Evolutionary conservation across 2,888 invertebrate genomes (phyloP), one percentile per base, ranked within the genome.

Genomic region (Rhimphoctona megacephalus): DNA sequence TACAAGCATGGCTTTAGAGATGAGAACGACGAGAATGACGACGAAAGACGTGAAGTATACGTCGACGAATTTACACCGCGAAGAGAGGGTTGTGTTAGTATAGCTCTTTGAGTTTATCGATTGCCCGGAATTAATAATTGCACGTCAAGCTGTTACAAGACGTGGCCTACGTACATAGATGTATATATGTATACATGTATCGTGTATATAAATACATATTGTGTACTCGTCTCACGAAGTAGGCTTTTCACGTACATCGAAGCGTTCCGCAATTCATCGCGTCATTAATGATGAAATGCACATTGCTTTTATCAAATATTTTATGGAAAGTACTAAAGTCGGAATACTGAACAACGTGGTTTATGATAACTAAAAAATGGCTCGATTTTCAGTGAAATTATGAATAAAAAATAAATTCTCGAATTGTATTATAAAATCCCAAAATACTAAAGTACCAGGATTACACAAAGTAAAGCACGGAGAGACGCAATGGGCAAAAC

Each of bases 91-190:
- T 46, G 30, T 33, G n/a, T 39, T 70, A 39, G 74, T 70, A 54
- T 76, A 54, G 74, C 92, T 92, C 93, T 93, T 93, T 92, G 92
- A 92, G 93, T 90, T 94, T 93, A 94, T 94, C 93, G 94, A 94
- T 94, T 93, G 91, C 90, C 90, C 88, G 85, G 92, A 92, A 94
- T 94, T 93, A 93, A 94, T 94, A 94, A 94, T 94, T 93, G 93
- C 92, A 90, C 88, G 90, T 82, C 85, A 87, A 83, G 79, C 82
- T 87, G 87, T 85, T 88, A 83, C 89, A 87, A 87, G 87, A 86
- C 80, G 86, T 87, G 70, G 82, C 85, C 67, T 85, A 85, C 2
- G 76, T 76, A 64, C 11, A 66, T 30, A 19, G 0, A 52, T 43
- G 22, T 11, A 66, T 66, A 36, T 17, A 67, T 22, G n/a, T 39